Evolutionary conservation across 2,797 vertebrate species (phyloP).

Genomic region (Spheniscus humboldti): DNA sequence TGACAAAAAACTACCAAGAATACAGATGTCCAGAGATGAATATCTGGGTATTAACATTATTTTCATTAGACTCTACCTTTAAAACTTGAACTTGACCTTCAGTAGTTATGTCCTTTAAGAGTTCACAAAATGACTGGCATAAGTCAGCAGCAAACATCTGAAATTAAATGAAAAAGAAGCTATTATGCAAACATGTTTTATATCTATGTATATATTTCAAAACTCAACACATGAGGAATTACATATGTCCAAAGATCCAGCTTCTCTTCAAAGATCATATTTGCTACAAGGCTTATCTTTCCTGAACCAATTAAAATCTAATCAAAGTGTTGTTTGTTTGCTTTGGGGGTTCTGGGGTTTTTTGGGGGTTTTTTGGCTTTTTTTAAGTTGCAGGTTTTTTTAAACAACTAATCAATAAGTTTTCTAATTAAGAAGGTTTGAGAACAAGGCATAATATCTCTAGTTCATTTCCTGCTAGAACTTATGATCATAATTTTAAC

Average conservation of each 20-base stretch:
- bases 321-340: neutral
- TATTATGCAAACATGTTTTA: neutral
- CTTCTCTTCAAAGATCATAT: neutral
- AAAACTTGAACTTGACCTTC: conserved; percentile 88
- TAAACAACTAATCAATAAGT: neutral
- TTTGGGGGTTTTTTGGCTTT: neutral
- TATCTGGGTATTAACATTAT: neutral
- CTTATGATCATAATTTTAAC: neutral
- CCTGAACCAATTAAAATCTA: neutral
- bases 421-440: neutral
- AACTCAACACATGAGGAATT: neutral
- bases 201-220: neutral
- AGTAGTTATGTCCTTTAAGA: conserved; percentile 84
- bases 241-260: neutral
- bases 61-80: conserved; percentile 73
- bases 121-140: conserved; percentile 81
- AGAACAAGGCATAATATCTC: neutral
- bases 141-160: conserved; percentile 83
- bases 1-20: neutral
- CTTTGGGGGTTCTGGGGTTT: too few relatives aligned
- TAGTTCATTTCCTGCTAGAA: neutral
- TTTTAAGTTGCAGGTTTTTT: neutral
- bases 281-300: neutral
- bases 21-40: neutral
- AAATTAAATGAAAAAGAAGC: conserved; percentile 34